These are phyloP conservation scores for Melanaphis sacchari DNA, from an alignment of 1,140 invertebrate genomes.

Conservation along the genomic window DNA sequence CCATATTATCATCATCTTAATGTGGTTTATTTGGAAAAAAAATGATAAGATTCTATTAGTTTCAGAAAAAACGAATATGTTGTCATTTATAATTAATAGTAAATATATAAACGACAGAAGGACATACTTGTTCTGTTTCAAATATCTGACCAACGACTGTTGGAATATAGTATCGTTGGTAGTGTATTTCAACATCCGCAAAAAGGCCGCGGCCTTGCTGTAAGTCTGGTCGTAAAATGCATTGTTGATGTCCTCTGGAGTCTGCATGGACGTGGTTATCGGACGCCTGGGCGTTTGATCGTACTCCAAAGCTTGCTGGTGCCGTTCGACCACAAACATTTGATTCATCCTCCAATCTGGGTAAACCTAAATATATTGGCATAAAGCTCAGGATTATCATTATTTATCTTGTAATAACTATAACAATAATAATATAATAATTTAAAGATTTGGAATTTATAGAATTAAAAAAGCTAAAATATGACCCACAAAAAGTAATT, in stretches of 20 bases:
- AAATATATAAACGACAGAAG: neutral
- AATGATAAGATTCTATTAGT: neutral
- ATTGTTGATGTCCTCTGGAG: neutral
- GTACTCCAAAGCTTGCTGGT: conserved; percentile 83
- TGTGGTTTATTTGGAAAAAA: neutral
- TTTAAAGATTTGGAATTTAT: neutral
- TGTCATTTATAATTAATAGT: neutral
- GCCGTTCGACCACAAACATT: conserved; percentile 76
- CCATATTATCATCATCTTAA: neutral
- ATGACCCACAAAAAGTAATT: neutral
- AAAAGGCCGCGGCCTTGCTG: neutral
- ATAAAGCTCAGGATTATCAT: neutral
- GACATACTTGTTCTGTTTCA: neutral
- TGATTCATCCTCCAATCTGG: conserved; percentile 90
- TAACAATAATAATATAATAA: neutral
- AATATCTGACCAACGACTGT: neutral
- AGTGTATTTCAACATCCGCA: neutral
- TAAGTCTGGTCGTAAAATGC: neutral
- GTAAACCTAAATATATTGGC: conserved; percentile 73
- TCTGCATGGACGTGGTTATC: neutral
- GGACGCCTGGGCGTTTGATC: conserved; percentile 65
- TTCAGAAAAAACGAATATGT: neutral
- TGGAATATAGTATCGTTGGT: conserved; percentile 10
- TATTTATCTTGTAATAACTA: neutral
- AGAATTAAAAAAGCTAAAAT: neutral